Base-by-base conservation (phyloP, 2,797 vertebrate genomes). In the Sebastes nivosus region DNA sequence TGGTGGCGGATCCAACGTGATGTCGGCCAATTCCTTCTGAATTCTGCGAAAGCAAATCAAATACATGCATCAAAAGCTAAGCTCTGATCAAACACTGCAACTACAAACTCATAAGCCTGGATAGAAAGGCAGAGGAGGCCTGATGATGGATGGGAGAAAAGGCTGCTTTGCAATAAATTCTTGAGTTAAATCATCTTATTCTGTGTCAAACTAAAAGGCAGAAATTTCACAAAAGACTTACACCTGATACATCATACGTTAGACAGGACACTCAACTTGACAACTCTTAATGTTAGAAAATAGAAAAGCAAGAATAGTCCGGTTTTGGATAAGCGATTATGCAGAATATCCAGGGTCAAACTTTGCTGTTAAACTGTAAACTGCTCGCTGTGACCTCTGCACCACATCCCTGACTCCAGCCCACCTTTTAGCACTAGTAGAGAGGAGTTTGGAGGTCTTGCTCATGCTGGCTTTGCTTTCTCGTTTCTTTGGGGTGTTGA, bases 21-120 rank as follows among this genome's bases (percentile, higher is more conserved):
- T 99, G 85, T 99, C 98, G 12, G 98, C 98, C 96, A 99, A 79
- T 77, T 99, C 98, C 93, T 99, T 99, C 93, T 99, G 98, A 96
- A 99, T 99, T 96, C 98, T 99, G 93, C 55, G 85, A 85, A 67
- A 83, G 6, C 63, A 89, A 83, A 88, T 59, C n/a, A 0, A 27
- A 64, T 2, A 8, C 12, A 2, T 0, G 5, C 13, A 9, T 87
- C 20, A 83, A 3, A 72, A 14, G 16, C 6, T 22, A 3, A 68
- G 38, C 27, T 57, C 36, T 3, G 20, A 67, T 42, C 63, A 75
- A 46, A 81, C 0, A 36, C 22, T 30, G 32, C 6, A 12, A 29
- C 42, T 67, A 9, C 24, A 79, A 25, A 46, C 34, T 7, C 27
- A 46, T 6, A 6, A 38, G 54, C 30, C 59, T 6, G 11, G 59